These are phyloP conservation scores for Drosophila lowei DNA, from an alignment of 1,140 invertebrate species.

Conservation along the genomic window DNA sequence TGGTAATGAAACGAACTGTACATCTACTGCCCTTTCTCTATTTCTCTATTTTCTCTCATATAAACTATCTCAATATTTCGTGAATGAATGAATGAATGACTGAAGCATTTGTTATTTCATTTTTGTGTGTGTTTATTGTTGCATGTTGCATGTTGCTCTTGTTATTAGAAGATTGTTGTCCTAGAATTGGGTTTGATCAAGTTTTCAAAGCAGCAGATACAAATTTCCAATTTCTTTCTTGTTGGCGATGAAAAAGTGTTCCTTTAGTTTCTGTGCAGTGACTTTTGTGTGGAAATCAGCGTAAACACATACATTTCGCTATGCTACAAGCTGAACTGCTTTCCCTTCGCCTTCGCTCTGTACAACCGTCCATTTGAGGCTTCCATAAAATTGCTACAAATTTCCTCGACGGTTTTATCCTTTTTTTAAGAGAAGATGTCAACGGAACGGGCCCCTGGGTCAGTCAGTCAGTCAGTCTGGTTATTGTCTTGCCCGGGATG, in stretches of 20 bases:
- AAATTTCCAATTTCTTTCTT: slow-evolving; percentile 3
- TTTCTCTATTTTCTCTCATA: background rate
- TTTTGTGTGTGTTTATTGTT: slow-evolving; percentile 3
- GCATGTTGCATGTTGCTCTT: slow-evolving; percentile 46
- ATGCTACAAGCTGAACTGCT: slow-evolving; percentile 24
- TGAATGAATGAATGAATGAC: no score
- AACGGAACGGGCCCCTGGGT: slow-evolving; percentile 29
- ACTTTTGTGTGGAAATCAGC: slow-evolving; percentile 12
- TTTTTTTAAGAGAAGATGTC: slow-evolving; percentile 52
- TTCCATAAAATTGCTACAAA: slow-evolving; percentile 65
- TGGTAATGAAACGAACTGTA: no score
- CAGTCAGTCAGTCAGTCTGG: slow-evolving; percentile 47
- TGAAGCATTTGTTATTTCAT: slow-evolving; percentile 26
- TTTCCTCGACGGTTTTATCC: slow-evolving; percentile 59
- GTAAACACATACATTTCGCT: slow-evolving; percentile 61
- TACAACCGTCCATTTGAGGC: background rate
- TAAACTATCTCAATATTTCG: background rate
- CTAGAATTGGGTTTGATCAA: slow-evolving; percentile 1
- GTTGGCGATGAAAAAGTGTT: slow-evolving; percentile 1
- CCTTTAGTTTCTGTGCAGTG: background rate
- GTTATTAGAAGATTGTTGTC: slow-evolving; percentile 54
- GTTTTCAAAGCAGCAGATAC: slow-evolving; percentile 39
- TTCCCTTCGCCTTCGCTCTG: background rate
- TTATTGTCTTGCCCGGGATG: slow-evolving; percentile 44
- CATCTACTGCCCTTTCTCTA: background rate